Base-by-base conservation (phyloP, 1,140 invertebrate genomes). In the Holotrichia oblita region DNA sequence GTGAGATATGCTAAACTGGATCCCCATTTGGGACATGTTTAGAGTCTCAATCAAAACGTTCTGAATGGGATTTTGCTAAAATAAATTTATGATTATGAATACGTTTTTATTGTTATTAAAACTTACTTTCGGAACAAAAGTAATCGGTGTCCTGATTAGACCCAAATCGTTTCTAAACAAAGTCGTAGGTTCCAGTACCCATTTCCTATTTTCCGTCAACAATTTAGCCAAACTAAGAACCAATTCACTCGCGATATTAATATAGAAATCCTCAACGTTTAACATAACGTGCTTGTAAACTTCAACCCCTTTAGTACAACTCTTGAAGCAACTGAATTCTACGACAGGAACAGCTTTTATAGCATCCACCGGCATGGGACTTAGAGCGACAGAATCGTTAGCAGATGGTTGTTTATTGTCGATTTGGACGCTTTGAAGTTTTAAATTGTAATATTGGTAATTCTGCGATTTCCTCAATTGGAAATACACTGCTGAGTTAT, bases 371-470 rank as follows among this genome's bases (percentile, higher is more conserved):
- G 55, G 85, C 72, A 73, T 84, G 81, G 93, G 92, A 83, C 93
- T 90, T n/a, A 97, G 83, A 0, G 95, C 91, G 73, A 93, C 92
- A 0, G 93, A 93, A 84, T 94, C 95, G 44, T 92, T 91, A n/a
- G 94, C 91, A 84, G 94, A 92, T 22, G 89, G 87, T 77, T 93
- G 84, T 86, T 96, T 95, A 88, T 96, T 96, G 85, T 96, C 95
- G 79, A 96, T 88, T 90, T 96, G 87, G 9, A 90, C 83, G 55
- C 87, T 84, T 80, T 96, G 93, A 20, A 82, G 74, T 84, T 93
- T 92, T 8, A 92, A 88, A 83, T 94, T 92, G n/a, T 92, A 83
- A 80, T 92, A 93, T 9, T 89, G 90, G 76, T 93, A 90, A 78
- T 92, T 92, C 55, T 91, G 85, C 0, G 94, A 95, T 83, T 91